These are phyloP conservation scores for Drosophila quadrilineata DNA, from an alignment of 1,140 invertebrate species.

Conservation along the genomic window DNA sequence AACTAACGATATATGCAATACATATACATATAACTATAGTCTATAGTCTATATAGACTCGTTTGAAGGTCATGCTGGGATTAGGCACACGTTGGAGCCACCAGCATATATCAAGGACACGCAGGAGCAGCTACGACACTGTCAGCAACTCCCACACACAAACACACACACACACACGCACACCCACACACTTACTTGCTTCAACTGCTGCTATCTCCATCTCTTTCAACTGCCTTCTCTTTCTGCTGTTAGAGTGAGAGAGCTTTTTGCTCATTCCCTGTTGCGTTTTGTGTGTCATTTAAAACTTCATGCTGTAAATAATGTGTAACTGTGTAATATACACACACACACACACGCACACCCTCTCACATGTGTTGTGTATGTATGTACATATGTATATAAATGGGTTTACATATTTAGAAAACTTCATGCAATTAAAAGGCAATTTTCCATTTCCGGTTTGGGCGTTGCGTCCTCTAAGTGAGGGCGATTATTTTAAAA, in stretches of 20 bases:
- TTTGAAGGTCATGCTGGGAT: conserved; percentile 50
- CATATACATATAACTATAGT: conserved; percentile 7
- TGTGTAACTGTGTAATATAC: conserved; percentile 11
- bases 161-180: neutral
- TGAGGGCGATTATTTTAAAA: conserved; percentile 46
- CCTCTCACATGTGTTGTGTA: neutral
- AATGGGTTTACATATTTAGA: conserved; percentile 34
- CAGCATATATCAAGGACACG: conserved; percentile 46
- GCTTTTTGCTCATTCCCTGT: too few relatives aligned
- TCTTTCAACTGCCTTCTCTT: neutral
- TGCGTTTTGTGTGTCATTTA: conserved; percentile 3
- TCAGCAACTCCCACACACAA: neutral
- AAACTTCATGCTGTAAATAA: conserved; percentile 41
- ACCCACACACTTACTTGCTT: neutral
- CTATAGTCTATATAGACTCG: too few relatives aligned
- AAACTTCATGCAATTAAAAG: conserved; percentile 70
- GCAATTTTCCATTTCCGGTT: conserved; percentile 48
- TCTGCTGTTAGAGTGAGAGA: neutral
- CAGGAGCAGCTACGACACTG: conserved; percentile 10
- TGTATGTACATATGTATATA: conserved; percentile 8
- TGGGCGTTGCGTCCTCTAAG: conserved; percentile 28
- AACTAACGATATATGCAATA: conserved; percentile 12
- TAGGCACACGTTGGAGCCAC: conserved; percentile 36
- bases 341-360: conserved; percentile 17
- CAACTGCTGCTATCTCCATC: too few relatives aligned